Percentiles rank a stretch among this genome's conserved stretches.
phyloP scores from a whole-genome alignment of 2,888 invertebrate species.

The Agonopterix alstromeriana region DNA sequence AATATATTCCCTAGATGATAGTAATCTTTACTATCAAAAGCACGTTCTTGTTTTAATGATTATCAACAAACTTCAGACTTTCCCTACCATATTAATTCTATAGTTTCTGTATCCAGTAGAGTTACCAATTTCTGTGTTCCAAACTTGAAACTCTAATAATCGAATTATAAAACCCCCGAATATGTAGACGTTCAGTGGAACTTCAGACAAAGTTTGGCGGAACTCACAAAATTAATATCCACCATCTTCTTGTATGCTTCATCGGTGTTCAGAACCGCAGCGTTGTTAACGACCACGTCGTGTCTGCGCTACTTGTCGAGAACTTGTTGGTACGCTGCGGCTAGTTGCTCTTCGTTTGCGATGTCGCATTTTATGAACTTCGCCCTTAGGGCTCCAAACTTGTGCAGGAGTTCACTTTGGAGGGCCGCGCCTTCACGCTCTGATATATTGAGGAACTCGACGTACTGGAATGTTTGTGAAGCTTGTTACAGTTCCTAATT shows the following conservation, averaged over 20 bases:
- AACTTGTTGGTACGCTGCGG: conserved; percentile 46
- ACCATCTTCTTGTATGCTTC: conserved; percentile 39
- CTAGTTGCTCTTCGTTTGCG: conserved; percentile 43
- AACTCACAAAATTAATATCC: conserved; percentile 36
- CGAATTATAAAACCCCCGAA: conserved; percentile 15
- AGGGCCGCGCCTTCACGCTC: conserved; percentile 47
- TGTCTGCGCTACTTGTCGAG: conserved; percentile 54
- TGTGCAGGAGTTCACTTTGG: conserved; percentile 45
- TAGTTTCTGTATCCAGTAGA: too few species aligned
- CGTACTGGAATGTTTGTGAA: conserved; percentile 41
- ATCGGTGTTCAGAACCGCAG: conserved; percentile 41
- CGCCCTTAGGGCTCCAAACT: conserved; percentile 57
- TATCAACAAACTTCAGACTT: too few species aligned
- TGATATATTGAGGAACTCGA: conserved; percentile 55
- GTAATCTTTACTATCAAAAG: too few species aligned
- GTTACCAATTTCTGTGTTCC: neutral
- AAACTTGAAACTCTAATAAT: conserved; percentile 6
- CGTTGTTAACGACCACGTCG: conserved; percentile 58
- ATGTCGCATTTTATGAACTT: conserved; percentile 68
- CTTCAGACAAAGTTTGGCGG: conserved; percentile 3
- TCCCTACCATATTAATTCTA: too few species aligned
- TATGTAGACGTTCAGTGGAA: conserved; percentile 4
- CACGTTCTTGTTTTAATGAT: too few species aligned
- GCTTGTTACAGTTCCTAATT: too few species aligned
- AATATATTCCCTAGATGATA: too few species aligned